Percentiles rank a stretch among this genome's conserved stretches.
Conservation (phyloP, 2,797 vertebrate genomes). For the Ataeniobius toweri region DNA sequence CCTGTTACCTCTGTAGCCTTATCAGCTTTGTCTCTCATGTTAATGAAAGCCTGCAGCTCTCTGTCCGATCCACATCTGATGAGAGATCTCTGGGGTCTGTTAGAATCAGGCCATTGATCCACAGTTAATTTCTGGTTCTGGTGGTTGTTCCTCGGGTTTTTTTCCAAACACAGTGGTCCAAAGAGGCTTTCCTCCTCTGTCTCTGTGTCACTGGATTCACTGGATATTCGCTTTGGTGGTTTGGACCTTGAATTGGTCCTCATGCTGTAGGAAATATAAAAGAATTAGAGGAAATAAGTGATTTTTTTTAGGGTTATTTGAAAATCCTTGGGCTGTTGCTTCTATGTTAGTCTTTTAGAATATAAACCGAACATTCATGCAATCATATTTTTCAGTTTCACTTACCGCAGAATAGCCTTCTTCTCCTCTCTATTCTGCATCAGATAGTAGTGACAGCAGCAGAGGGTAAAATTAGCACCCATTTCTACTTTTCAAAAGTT, state of each 20-base stretch:
- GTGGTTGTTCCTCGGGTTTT: slow-evolving; percentile 61
- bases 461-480: slow-evolving; percentile 75
- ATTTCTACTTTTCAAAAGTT: slow-evolving; percentile 63
- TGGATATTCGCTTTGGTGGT: slow-evolving; percentile 30
- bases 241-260: slow-evolving; percentile 16
- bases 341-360: neutral
- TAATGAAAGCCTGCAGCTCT: slow-evolving; percentile 87
- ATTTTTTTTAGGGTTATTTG: neutral
- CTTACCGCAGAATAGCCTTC: slow-evolving; percentile 79
- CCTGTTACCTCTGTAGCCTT: slow-evolving; percentile 88
- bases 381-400: slow-evolving; percentile 5
- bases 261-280: slow-evolving; percentile 20
- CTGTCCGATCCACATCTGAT: slow-evolving; percentile 82
- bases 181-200: slow-evolving; percentile 68
- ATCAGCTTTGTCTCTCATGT: slow-evolving; percentile 86
- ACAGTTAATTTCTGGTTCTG: neutral
- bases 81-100: slow-evolving; percentile 45
- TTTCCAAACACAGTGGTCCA: slow-evolving; percentile 71
- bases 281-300: neutral
- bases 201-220: slow-evolving; percentile 58
- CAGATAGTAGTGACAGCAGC: slow-evolving; percentile 75
- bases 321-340: neutral
- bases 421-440: slow-evolving; percentile 74
- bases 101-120: neutral
- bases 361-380: neutral